phyloP scores from a whole-genome alignment of 2,113 vertebrate genomes.

The Caracal caracal region DNA sequence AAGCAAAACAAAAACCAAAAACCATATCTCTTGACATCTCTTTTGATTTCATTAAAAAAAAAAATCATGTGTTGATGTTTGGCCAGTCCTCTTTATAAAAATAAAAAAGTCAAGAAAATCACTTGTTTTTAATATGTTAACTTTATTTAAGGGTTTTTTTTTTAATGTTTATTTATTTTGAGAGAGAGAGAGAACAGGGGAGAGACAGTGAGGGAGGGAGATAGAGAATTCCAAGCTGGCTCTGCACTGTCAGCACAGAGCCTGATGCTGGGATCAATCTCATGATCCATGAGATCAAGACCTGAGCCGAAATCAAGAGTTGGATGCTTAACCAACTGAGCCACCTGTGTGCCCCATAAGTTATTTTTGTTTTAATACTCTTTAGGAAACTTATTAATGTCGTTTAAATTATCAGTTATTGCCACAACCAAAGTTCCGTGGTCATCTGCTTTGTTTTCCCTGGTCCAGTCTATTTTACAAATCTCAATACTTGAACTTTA shows the following conservation, averaged over 20 bases:
- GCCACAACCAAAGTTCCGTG: not conserved
- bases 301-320: no score
- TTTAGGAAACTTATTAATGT: not conserved
- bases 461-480: not conserved
- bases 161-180: no score
- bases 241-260: no score
- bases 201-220: no score
- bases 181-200: no score
- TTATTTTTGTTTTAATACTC: not conserved
- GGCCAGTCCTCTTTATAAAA: not conserved
- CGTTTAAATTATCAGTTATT: not conserved
- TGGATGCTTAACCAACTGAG: no score
- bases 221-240: no score
- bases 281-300: no score
- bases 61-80: not conserved
- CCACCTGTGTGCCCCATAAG: not conserved
- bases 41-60: conserved; percentile 71
- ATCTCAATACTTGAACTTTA: not conserved
- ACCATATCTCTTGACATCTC: conserved; percentile 40
- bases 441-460: not conserved
- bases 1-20: not conserved
- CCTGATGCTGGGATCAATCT: no score
- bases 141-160: no score
- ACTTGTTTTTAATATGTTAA: not conserved
- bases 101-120: not conserved